phyloP scores from a whole-genome alignment of 92 coral and sea anemone genomes.

The Anthopleura xanthogrammica region DNA sequence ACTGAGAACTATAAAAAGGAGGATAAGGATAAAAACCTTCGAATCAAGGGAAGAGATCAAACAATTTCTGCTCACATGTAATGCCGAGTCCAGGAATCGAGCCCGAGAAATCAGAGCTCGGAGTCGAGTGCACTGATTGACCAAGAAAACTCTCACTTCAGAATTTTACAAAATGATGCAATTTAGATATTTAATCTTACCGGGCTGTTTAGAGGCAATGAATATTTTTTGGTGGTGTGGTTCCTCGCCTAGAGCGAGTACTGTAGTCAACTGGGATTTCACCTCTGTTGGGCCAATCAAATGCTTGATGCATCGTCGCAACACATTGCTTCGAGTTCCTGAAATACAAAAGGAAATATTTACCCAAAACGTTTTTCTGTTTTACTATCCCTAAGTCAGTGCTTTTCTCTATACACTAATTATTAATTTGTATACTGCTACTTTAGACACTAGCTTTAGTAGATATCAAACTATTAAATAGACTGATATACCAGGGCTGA shows the following conservation, averaged over 20 bases:
- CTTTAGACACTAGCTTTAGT: not conserved
- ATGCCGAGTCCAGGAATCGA: no score
- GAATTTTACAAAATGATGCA: not conserved
- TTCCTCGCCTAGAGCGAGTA: slow-evolving; percentile 68
- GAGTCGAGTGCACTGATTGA: no score
- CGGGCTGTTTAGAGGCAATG: slow-evolving; percentile 40
- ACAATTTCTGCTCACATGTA: no score
- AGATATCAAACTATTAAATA: not conserved
- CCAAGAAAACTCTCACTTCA: not conserved
- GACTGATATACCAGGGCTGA: slow-evolving; percentile 3
- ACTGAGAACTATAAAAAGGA: not conserved
- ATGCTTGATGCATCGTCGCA: slow-evolving; percentile 53
- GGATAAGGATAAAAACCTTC: no score
- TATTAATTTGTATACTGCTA: no score
- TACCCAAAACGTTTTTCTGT: no score
- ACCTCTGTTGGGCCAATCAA: slow-evolving; percentile 55
- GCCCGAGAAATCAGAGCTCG: no score
- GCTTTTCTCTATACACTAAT: no score
- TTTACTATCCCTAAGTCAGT: no score
- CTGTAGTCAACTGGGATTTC: slow-evolving; percentile 28
- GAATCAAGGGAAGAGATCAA: no score
- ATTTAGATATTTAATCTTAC: slow-evolving; percentile 3
- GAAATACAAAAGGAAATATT: not conserved
- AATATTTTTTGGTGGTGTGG: slow-evolving; percentile 53
- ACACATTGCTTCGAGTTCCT: slow-evolving; percentile 25